Base-by-base conservation (phyloP, 2,113 vertebrate species). In the Dascyllus trimaculatus region DNA sequence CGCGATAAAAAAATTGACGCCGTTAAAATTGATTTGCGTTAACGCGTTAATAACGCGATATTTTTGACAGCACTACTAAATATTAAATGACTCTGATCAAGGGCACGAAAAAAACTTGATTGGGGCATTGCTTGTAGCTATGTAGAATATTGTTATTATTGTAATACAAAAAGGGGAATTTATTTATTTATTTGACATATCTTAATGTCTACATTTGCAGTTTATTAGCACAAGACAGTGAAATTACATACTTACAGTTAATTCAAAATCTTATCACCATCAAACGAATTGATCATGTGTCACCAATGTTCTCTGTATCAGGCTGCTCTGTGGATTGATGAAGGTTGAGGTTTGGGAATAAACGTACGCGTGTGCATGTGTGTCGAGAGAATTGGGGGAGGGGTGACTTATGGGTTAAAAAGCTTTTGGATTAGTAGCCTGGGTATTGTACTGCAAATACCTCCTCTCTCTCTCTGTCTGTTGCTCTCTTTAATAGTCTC, bases 381-480 rank as follows among this genome's bases (percentile, higher is more conserved):
- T 71, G 51, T 18, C 21, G 49, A 48, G 59, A 21, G 32, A 56
- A 54, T 53, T 29, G 64, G 82, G 80, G 80, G 80, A 63, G 69
- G 77, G 80, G 35, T 22, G 56, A 17, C 26, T 58, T 53, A 22
- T 75, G 65, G 60, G 74, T 60, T 88, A 64, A 81, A 90, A 80
- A 85, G 89, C 75, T 88, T 85, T 87, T 87, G 80, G 87, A 90
- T 90, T 89, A 89, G 84, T 82, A 78, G 62, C 76, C 63, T 19
- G n/a, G 81, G 76, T 64, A 77, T 89, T 89, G 83, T 82, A 66
- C 66, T 70, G 71, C 68, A 84, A 88, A 85, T 86, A 64, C 80
- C 74, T 46, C 63, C 57, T 80, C n/a, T 18, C n/a, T 40, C 21
- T 21, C 65, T 52, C 70, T 57, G 38, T 78, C 63, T 83, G 29